Conservation (phyloP, 1,140 invertebrate genomes). For the Zaprionus ornatus region DNA sequence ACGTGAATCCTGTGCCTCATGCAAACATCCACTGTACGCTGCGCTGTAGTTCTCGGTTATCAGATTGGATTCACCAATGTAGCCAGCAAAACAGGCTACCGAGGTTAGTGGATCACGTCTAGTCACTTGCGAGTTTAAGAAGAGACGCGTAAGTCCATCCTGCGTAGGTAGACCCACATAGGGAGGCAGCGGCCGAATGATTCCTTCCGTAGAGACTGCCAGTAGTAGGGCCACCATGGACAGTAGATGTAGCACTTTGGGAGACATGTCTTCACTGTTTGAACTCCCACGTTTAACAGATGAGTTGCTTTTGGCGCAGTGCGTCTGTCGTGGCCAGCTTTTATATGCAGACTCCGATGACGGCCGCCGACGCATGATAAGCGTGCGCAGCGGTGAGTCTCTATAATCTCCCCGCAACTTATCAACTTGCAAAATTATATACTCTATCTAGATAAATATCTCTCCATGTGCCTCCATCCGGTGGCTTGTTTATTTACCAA, state of each 20-base stretch:
- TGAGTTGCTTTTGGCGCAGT: slow-evolving; percentile 67
- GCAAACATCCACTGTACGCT: slow-evolving; percentile 52
- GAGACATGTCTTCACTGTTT: slow-evolving; percentile 14
- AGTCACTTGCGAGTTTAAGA: slow-evolving; percentile 66
- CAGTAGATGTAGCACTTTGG: not conserved
- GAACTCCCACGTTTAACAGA: not conserved
- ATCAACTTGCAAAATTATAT: slow-evolving; percentile 43
- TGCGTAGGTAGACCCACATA: slow-evolving; percentile 63
- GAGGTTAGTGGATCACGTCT: slow-evolving; percentile 62
- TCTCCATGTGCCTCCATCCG: slow-evolving; percentile 8
- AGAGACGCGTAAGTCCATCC: slow-evolving; percentile 67
- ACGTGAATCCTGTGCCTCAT: slow-evolving; percentile 42
- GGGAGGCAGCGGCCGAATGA: slow-evolving; percentile 55
- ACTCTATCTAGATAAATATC: slow-evolving; percentile 27
- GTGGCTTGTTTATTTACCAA: slow-evolving; percentile 36
- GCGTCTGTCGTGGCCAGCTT: slow-evolving; percentile 47
- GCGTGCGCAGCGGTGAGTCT: slow-evolving; percentile 42
- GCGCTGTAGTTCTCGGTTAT: slow-evolving; percentile 65
- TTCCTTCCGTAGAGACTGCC: slow-evolving; percentile 15
- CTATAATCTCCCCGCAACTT: slow-evolving; percentile 29
- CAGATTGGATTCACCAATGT: slow-evolving; percentile 69
- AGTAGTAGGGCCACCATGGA: slow-evolving; percentile 34
- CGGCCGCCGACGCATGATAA: slow-evolving; percentile 55
- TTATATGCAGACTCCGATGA: slow-evolving; percentile 54
- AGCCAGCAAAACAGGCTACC: slow-evolving; percentile 72